These are phyloP conservation scores for Gymnopithys bicolor DNA, from an alignment of 2,797 vertebrate species.

Conservation along the genomic window DNA sequence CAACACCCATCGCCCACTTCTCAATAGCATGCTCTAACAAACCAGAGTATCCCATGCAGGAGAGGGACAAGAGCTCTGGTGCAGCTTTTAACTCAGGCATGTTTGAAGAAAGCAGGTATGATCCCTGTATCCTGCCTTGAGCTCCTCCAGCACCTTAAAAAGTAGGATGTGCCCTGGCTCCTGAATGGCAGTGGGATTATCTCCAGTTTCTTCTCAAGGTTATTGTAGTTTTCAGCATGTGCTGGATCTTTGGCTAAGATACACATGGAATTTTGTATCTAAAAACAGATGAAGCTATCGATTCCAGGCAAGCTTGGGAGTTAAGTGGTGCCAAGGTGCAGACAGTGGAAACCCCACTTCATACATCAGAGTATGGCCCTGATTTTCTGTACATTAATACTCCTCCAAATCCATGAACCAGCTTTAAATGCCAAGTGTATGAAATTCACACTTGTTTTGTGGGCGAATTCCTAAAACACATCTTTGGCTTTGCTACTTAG, in stretches of 20 bases:
- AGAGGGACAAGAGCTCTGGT: not conserved
- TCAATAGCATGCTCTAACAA: not conserved
- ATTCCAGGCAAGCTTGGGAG: not conserved
- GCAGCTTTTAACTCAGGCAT: not conserved
- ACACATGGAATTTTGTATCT: not conserved
- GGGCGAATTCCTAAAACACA: not conserved
- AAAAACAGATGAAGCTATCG: not conserved
- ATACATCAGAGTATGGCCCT: not conserved
- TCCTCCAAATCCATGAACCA: not conserved
- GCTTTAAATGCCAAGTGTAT: not conserved
- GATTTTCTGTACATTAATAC: not conserved
- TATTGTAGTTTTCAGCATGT: not conserved
- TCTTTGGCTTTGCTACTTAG: not conserved
- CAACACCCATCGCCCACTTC: fast-evolving
- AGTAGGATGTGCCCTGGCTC: not conserved
- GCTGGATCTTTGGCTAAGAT: not conserved
- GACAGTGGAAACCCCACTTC: not conserved
- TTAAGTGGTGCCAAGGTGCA: not conserved
- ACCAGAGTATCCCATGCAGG: fast-evolving
- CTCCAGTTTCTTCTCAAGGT: not conserved
- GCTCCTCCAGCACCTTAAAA: not conserved
- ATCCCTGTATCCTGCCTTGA: not conserved
- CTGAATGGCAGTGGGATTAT: not conserved
- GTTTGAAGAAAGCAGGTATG: not conserved
- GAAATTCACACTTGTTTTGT: not conserved